Percentiles rank a stretch among this genome's conserved stretches.
Conservation (phyloP, 1,140 invertebrate genomes). For the Pomacea maculata region DNA sequence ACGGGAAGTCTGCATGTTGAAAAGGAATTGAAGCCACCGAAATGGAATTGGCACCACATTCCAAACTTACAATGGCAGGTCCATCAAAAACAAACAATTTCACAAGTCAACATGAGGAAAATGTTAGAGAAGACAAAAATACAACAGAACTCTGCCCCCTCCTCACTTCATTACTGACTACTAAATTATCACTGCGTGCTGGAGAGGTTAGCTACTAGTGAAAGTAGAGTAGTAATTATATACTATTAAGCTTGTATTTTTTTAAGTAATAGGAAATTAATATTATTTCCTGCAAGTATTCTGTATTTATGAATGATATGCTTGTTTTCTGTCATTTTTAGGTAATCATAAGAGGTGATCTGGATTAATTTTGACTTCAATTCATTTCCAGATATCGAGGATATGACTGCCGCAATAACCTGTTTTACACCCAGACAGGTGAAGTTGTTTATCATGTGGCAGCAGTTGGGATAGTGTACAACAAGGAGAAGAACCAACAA, state of each 20-base stretch:
- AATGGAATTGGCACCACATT: too few relatives aligned
- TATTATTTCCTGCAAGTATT: not conserved
- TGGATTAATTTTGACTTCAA: too few relatives aligned
- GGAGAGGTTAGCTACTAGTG: not conserved
- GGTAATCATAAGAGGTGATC: too few relatives aligned
- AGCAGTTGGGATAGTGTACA: conserved; percentile 62
- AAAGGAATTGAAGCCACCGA: too few relatives aligned
- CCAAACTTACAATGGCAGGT: too few relatives aligned
- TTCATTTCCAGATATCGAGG: conserved; percentile 56
- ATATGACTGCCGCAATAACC: conserved; percentile 66
- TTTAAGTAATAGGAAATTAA: not conserved
- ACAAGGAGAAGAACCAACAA: conserved; percentile 59
- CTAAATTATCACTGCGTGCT: not conserved
- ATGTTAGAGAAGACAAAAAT: too few relatives aligned
- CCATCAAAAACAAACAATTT: too few relatives aligned
- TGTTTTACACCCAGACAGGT: conserved; percentile 64
- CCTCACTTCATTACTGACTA: too few relatives aligned
- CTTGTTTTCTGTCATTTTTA: not conserved
- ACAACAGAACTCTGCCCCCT: too few relatives aligned
- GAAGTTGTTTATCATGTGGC: conserved; percentile 66
- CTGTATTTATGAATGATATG: not conserved
- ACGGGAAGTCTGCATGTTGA: too few relatives aligned
- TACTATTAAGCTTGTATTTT: not conserved
- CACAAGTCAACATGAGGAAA: too few relatives aligned
- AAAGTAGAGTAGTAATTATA: too few relatives aligned